Conservation (phyloP, 2,888 invertebrate genomes). For the Pterobdella sp. region DNA sequence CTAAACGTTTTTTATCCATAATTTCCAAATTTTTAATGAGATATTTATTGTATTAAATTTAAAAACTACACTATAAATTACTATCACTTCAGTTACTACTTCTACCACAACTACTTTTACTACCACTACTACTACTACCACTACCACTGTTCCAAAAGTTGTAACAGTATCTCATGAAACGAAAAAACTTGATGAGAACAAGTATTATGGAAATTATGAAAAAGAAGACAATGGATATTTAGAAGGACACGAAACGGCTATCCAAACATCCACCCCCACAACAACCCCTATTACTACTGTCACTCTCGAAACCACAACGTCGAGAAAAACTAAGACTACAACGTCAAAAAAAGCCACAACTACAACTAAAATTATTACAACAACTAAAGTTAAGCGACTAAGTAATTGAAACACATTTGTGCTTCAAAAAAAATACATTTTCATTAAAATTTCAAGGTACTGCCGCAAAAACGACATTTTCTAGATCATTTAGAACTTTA, state of each 20-base stretch:
- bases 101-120: slow-evolving; percentile 21
- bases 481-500: too few species aligned
- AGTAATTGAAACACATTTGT: neutral
- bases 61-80: neutral
- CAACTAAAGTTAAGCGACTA: neutral
- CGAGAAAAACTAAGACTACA: neutral
- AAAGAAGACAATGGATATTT: neutral
- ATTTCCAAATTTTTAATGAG: too few species aligned
- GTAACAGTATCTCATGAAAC: neutral
- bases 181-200: neutral
- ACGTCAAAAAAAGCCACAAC: neutral
- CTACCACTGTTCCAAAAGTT: slow-evolving; percentile 18
- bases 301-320: neutral
- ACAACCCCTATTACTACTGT: slow-evolving; percentile 24
- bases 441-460: neutral
- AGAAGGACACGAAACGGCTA: neutral
- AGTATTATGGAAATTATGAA: neutral
- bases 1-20: too few species aligned
- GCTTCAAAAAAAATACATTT: neutral
- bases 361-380: neutral
- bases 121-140: slow-evolving; percentile 24
- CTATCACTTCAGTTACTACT: slow-evolving; percentile 23
- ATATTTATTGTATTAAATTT: too few species aligned
- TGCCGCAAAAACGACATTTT: too few species aligned
- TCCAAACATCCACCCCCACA: slow-evolving; percentile 15